phyloP scores from a whole-genome alignment of 2,888 invertebrate species.

The Scelioninae gen. 1 region DNA sequence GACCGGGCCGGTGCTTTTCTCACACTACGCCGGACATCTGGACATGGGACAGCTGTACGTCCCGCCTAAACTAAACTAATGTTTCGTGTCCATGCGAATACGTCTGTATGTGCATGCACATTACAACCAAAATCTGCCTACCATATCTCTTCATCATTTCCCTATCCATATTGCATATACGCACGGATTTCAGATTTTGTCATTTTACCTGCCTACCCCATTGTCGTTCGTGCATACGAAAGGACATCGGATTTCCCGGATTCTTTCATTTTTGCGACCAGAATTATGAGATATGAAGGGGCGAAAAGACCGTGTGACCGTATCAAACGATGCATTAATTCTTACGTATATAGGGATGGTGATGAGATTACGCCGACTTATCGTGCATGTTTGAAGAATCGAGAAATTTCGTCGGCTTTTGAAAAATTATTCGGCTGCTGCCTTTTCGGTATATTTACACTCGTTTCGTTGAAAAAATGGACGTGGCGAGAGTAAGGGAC shows the following conservation, averaged over 20 bases:
- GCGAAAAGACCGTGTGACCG: constrained; percentile 79
- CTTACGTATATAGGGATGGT: constrained; percentile 18
- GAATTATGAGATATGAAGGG: constrained; percentile 61
- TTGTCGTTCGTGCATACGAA: constrained; percentile 59
- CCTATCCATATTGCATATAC: constrained; percentile 54
- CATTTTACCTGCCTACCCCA: constrained; percentile 63
- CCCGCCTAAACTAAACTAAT: constrained; percentile 20
- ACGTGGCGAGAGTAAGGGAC: no score
- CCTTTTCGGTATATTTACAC: not conserved
- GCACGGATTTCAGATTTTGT: constrained; percentile 45
- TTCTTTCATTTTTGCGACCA: constrained; percentile 69
- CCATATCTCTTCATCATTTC: constrained; percentile 55
- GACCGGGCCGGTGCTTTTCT: constrained; percentile 77
- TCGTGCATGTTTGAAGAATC: constrained; percentile 24
- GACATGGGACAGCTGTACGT: constrained; percentile 80
- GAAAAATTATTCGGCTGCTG: not conserved
- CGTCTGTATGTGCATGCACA: constrained; percentile 58
- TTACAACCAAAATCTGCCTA: constrained; percentile 38
- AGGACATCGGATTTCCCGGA: constrained; percentile 67
- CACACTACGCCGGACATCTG: constrained; percentile 83
- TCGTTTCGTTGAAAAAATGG: no score
- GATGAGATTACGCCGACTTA: constrained; percentile 47
- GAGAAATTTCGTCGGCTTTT: constrained; percentile 12
- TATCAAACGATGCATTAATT: constrained; percentile 67
- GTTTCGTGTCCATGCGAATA: constrained; percentile 32